A percentile compares a stretch with the other conserved stretches of the same genome.
Evolutionary conservation across 1,140 invertebrate genomes (phyloP).

Genomic region (Polypedilum pembai): DNA sequence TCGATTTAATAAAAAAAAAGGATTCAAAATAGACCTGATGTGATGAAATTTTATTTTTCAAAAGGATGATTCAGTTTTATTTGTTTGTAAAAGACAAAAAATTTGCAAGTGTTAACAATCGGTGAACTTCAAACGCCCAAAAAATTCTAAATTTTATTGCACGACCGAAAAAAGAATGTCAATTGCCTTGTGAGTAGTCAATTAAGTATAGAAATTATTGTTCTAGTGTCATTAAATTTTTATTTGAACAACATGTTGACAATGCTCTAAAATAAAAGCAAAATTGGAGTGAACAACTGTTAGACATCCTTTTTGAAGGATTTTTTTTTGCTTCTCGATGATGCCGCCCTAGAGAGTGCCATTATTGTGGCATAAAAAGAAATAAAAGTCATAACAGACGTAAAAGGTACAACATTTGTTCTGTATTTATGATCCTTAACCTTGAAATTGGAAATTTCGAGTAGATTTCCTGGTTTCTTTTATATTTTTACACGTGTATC

Average conservation of each 20-base stretch:
- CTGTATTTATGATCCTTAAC: not conserved
- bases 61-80: too few relatives aligned
- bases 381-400: not conserved
- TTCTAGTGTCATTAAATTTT: not conserved
- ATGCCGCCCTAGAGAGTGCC: too few relatives aligned
- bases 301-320: conserved; percentile 12
- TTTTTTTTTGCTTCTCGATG: not conserved
- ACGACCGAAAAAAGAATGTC: not conserved
- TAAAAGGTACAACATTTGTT: not conserved
- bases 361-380: not conserved
- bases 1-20: not conserved
- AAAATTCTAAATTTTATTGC: too few relatives aligned
- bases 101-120: too few relatives aligned
- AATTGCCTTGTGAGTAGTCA: conserved; percentile 16
- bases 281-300: conserved; percentile 25
- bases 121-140: too few relatives aligned
- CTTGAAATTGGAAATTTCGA: conserved; percentile 22
- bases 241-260: not conserved
- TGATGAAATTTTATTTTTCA: not conserved
- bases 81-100: too few relatives aligned
- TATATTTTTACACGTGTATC: too few relatives aligned
- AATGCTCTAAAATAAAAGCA: not conserved
- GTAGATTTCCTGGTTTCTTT: conserved; percentile 8
- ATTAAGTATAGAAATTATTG: not conserved
- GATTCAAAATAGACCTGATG: not conserved